Evolutionary conservation across 1,140 invertebrate species (phyloP).

Genomic region (Lordiphosa mommai): DNA sequence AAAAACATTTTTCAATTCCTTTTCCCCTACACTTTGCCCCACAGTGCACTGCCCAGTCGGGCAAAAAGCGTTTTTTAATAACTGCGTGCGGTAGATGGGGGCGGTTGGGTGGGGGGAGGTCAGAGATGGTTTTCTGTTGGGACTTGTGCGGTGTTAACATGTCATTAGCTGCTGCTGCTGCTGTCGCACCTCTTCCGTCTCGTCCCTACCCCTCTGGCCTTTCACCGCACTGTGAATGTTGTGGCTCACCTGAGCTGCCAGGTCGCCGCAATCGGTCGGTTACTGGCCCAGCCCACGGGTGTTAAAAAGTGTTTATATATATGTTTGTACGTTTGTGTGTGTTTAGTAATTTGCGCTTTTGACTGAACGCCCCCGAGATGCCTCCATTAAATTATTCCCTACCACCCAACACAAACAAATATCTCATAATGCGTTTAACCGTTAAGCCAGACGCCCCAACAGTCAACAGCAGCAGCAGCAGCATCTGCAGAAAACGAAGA

Average conservation of each 20-base stretch:
- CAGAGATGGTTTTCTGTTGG: constrained; percentile 14
- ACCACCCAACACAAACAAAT: constrained; percentile 1
- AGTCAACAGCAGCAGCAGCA: constrained; percentile 20
- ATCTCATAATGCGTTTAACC: constrained; percentile 44
- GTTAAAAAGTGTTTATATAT: constrained; percentile 47
- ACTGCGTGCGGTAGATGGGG: constrained; percentile 53
- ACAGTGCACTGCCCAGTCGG: constrained; percentile 43
- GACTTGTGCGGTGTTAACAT: constrained; percentile 56
- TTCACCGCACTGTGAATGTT: constrained; percentile 73
- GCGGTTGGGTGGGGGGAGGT: constrained; percentile 8
- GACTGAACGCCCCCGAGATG: constrained; percentile 45
- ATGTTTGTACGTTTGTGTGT: constrained; percentile 5
- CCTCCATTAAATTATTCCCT: constrained; percentile 27
- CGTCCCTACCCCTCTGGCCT: constrained; percentile 41
- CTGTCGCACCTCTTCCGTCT: constrained; percentile 27
- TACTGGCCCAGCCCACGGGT: constrained; percentile 54
- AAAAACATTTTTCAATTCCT: no score
- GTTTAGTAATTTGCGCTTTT: constrained; percentile 51
- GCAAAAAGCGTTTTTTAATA: constrained; percentile 68
- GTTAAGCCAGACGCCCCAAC: constrained; percentile 13
- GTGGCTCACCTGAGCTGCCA: constrained; percentile 74
- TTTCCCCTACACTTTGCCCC: constrained; percentile 18
- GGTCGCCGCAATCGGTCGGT: constrained; percentile 50
- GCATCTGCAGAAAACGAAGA: constrained; percentile 18
- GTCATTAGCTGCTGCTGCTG: constrained; percentile 60